Base-by-base conservation (phyloP, 2,888 invertebrate genomes). In the Drosophila lutescens region DNA sequence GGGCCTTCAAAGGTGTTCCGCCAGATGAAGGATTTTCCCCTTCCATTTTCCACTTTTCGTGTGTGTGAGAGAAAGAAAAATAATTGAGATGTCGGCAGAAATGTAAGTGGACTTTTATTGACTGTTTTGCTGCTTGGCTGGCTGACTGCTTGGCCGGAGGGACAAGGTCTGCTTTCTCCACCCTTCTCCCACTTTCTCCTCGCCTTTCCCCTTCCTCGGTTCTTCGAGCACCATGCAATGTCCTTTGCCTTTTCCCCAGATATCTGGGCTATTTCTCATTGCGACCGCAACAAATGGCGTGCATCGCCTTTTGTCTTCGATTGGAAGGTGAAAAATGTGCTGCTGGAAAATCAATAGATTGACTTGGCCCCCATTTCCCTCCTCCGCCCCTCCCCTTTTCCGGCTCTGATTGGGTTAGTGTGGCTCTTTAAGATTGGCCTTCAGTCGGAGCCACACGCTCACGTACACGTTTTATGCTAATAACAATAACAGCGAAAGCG, bases 61-160 rank as follows among this genome's bases (percentile, higher is more conserved):
- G 34, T 44, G 34, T 26, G 36, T 26, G 34, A 51, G 60, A 55
- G 53, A 71, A 58, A 46, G 57, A 47, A 80, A 81, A 85, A 86
- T 85, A 86, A 85, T 85, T 85, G 85, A 85, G 81, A 80, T 85
- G 85, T 86, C 85, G 84, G 81, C 77, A 76, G 78, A 85, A 85
- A 82, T 72, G 81, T 73, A 86, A 86, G 85, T 80, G 81, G 85
- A 84, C 86, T 86, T 86, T 86, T 85, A 85, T 86, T 84, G 87
- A 86, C 86, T 86, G 73, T 61, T 82, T 74, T 83, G 69, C 73
- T 62, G 79, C 69, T 70, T 74, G 73, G 54, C 63, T 65, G 74
- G 49, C 60, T 71, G 76, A 53, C 60, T 61, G 65, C 40, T 34
- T 40, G 43, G 63, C 62, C 60, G 53, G 17, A 47, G 63, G 58